Evolutionary conservation across 2,888 invertebrate species (phyloP).

Genomic region (Orthonychiurus folsomi): DNA sequence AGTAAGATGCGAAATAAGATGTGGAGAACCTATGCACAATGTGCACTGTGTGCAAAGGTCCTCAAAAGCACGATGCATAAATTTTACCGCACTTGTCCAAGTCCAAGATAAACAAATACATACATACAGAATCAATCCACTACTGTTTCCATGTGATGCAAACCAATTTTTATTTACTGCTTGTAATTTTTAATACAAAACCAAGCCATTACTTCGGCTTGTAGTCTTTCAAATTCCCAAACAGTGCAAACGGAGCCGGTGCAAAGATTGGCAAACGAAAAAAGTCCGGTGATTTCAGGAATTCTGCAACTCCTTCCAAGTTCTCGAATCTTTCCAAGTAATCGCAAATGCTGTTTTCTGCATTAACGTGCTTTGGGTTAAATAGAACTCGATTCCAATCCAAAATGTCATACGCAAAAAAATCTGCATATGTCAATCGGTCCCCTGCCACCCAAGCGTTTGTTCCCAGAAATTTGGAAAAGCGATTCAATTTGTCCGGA

Average conservation of each 20-base stretch:
- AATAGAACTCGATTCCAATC: slow-evolving; percentile 3
- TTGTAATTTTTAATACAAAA: too few species aligned
- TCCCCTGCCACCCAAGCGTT: neutral
- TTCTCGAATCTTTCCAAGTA: slow-evolving; percentile 9
- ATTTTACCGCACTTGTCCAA: too few species aligned
- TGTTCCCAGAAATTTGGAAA: slow-evolving; percentile 3
- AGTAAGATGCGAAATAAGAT: too few species aligned
- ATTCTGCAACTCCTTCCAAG: neutral
- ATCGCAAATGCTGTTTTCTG: neutral
- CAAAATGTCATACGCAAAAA: neutral
- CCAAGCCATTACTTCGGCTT: too few species aligned
- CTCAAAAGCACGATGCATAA: too few species aligned
- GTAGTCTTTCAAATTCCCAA: neutral
- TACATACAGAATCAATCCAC: too few species aligned
- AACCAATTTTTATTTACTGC: too few species aligned
- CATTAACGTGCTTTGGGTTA: neutral
- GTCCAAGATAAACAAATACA: too few species aligned
- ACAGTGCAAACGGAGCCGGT: neutral
- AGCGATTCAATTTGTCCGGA: neutral
- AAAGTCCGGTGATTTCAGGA: neutral
- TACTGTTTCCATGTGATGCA: too few species aligned
- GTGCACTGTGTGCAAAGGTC: too few species aligned
- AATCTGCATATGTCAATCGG: slow-evolving; percentile 7
- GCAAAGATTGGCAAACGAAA: neutral
- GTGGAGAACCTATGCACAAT: too few species aligned